Base-by-base conservation (phyloP, 2,113 vertebrate genomes). In the Halichoeres trimaculatus region DNA sequence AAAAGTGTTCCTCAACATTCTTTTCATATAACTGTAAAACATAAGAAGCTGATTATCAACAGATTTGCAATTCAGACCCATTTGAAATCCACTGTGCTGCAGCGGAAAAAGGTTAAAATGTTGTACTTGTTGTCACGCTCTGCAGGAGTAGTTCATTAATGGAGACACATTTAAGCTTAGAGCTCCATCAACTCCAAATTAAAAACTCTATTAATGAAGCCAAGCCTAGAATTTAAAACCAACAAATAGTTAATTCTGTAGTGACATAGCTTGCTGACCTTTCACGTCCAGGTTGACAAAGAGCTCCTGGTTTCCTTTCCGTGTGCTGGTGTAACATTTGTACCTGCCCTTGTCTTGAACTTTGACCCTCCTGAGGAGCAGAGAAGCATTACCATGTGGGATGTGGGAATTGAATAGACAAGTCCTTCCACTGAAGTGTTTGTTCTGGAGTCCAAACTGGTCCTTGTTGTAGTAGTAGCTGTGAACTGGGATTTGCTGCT, bases 321-420 rank as follows among this genome's bases (percentile, higher is more conserved):
- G 38, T 26, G 94, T 95, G 89, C 94, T 95, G 10, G 92, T 93
- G n/a, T 94, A 96, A 78, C 95, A 97, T 43, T 55, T 90, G 12
- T 96, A 96, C 58, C 14, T 52, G 67, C 94, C 94, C 56, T 88
- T 88, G 57, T 95, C 96, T 79, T 84, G 78, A 72, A 94, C 48
- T 38, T 90, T 92, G 51, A 95, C 81, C 70, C 88, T 91, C 62
- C 74, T 88, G 47, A 96, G 91, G 50, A 92, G 93, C 76, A 96
- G 91, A 26, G 95, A 95, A n/a, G 95, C 95, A 11, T 96, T 95
- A 76, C 95, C 95, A 14, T 61, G 38, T 12, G 76, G 61, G 66
- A 95, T 94, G 60, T 94, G 88, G 8, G 88, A 26, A 0, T 91
- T 92, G 74, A 95, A 95, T 73, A 95, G 84, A 3, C 61, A 82